Evolutionary conservation across 1,140 invertebrate genomes (phyloP), one percentile per base, ranked within the genome.

Genomic region (Chrysoperla carnea): DNA sequence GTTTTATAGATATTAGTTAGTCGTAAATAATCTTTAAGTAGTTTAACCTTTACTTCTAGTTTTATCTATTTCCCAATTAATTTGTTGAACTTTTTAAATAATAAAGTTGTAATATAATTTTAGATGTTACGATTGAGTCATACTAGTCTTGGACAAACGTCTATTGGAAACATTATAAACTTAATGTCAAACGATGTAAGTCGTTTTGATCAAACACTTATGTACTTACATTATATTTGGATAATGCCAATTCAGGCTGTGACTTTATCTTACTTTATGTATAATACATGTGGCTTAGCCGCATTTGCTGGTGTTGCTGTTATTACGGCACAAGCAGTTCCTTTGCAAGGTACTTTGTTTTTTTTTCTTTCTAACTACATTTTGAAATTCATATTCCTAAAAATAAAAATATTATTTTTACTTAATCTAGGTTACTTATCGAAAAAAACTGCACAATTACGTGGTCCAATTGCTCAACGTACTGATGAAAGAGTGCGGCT

Each of bases 401-500:
- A 12, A 15, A 13, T 29, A 44, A 27, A 6, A 17, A 29, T 15
- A 33, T 12, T 33, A 33, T 11, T 11, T 11, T 33, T 33, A 11
- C 4, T 38, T 37, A 27, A 51, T 58, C 5, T 47, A 79, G 76
- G 70, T 23, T 78, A 74, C 52, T 60, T 83, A 47, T 78, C 79
- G 36, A 75, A 70, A 54, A 61, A 66, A 35, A 77, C 74, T 51
- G 75, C 76, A 6, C 62, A 63, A 29, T 60, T 79, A 7, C 60
- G 82, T 46, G 62, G 67, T 11, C 72, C 76, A 58, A 81, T 79
- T 12, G 81, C 81, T 0, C 54, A 60, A 12, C 60, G 71, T 33
- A 88, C 85, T 0, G 87, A 91, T 56, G 72, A 82, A 55, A 65
- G 87, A 46, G 76, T 90, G 1, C 73, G 78, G 49, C 59, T 87